Evolutionary conservation across 2,113 vertebrate species (phyloP), one percentile per base, ranked within the genome.

Genomic region (Turnix velox): DNA sequence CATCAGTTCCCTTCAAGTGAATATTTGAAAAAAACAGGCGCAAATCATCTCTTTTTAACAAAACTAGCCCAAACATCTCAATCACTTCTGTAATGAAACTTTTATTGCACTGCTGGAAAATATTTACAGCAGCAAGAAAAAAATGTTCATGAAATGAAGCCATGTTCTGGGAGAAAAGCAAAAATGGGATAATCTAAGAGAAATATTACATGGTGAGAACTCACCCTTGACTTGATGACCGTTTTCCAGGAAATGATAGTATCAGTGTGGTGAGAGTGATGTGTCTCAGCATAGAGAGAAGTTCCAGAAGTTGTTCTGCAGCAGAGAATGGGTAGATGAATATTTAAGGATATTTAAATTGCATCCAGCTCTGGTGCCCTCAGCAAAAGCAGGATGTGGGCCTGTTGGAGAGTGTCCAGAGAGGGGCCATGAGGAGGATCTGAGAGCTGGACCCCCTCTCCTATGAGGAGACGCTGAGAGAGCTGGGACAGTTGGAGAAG

Each of bases 1-100:
- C 76, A 95, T 95, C 91, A 69, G 59, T 89, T 94, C 61, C 65
- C 39, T 96, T 91, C 88, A 90, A 94, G 88, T 94, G 88, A 73
- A 46, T 18, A 51, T 79, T 43, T 40, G 45, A 67, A 58, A 15
- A 76, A 84, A 91, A 93, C 55, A 81, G 8, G 62, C 79, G 42
- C 81, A 89, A 90, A 96, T 87, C 49, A 89, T 92, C 69, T 92
- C 69, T 84, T 94, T 87, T 96, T 85, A 90, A 37, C 37, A 94
- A 77, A 96, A 87, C 87, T 49, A 80, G 66, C 51, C 63, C 14
- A 93, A 95, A 92, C 52, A 69, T 93, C 88, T 92, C 90, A 80
- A 91, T 96, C 91, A 76, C 71, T 91, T 72, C 5, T 27, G 28
- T 91, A 94, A 96, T 96, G 88, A 91, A 79, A 37, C 79, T 93